phyloP scores from a whole-genome alignment of 2,113 vertebrate species.

The Lucifuga dentata region DNA sequence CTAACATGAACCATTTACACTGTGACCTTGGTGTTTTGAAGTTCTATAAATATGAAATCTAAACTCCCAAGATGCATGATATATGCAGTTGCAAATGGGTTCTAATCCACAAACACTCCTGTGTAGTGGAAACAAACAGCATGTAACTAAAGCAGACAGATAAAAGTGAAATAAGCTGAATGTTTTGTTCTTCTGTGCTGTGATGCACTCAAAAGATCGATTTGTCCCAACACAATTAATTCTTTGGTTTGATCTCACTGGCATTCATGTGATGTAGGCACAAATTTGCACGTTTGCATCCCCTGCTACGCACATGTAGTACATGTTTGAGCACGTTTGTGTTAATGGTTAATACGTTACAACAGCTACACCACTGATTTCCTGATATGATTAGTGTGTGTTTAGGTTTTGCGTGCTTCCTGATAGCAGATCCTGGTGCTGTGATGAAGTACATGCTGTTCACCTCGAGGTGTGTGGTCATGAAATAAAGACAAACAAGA shows the following conservation, averaged over 20 bases:
- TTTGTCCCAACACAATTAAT: neutral
- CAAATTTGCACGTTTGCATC: neutral
- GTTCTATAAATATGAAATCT: neutral
- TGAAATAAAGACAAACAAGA: slow-evolving; percentile 72
- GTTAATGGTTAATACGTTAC: neutral
- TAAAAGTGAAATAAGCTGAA: slow-evolving; percentile 13
- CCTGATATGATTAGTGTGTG: slow-evolving; percentile 14
- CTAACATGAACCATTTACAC: slow-evolving; percentile 1
- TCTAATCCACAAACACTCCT: neutral
- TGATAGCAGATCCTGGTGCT: slow-evolving; percentile 40
- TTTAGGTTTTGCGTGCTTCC: slow-evolving; percentile 26
- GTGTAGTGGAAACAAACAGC: neutral
- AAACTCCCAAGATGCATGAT: neutral
- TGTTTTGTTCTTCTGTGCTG: slow-evolving; percentile 8
- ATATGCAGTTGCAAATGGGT: neutral
- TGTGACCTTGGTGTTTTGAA: slow-evolving; percentile 3
- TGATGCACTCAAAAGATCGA: slow-evolving; percentile 4
- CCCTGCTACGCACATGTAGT: neutral
- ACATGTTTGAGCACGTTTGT: neutral
- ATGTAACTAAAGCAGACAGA: neutral
- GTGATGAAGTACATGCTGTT: slow-evolving; percentile 25
- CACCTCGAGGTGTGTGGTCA: slow-evolving; percentile 52
- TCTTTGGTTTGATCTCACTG: neutral
- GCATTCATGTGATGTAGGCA: neutral
- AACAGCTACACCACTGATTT: slow-evolving; percentile 9